These are phyloP conservation scores for Natator depressus DNA, from an alignment of 2,113 vertebrate genomes.

Conservation along the genomic window DNA sequence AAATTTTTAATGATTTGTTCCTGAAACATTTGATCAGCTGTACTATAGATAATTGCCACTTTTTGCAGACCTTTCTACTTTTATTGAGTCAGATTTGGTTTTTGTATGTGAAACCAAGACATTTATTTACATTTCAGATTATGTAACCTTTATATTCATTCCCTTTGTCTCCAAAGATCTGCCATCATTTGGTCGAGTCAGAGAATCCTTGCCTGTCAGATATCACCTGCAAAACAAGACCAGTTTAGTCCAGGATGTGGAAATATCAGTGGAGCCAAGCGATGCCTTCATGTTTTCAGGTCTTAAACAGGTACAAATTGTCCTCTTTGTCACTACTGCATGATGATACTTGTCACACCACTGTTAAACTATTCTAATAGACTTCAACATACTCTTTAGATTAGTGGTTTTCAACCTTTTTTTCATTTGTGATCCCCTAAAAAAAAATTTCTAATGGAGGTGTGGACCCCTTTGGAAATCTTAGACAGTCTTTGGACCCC, in stretches of 20 bases:
- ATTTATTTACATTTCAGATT: background rate
- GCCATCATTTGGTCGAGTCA: conserved; percentile 92
- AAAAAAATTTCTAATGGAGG: no score
- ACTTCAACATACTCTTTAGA: background rate
- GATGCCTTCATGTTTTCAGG: conserved; percentile 99
- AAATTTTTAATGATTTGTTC: background rate
- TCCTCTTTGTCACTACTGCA: background rate
- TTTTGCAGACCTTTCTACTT: background rate
- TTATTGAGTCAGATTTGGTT: background rate
- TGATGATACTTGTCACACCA: background rate
- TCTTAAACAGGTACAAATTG: conserved; percentile 92
- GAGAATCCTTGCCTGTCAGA: conserved; percentile 92
- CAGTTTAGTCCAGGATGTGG: conserved; percentile 92
- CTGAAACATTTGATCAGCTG: background rate
- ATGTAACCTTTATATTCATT: background rate
- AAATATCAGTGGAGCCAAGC: conserved; percentile 94
- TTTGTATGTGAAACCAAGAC: background rate
- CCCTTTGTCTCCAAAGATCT: conserved; percentile 83
- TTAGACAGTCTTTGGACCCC: no score
- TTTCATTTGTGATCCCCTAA: background rate
- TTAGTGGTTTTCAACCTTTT: background rate
- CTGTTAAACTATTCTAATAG: background rate
- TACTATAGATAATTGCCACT: background rate
- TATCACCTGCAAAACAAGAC: conserved; percentile 96
- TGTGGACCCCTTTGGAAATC: no score